Percentiles rank a stretch among this genome's conserved stretches.
Evolutionary conservation across 1,140 invertebrate genomes (phyloP).

Genomic region (Lordiphosa mommai): DNA sequence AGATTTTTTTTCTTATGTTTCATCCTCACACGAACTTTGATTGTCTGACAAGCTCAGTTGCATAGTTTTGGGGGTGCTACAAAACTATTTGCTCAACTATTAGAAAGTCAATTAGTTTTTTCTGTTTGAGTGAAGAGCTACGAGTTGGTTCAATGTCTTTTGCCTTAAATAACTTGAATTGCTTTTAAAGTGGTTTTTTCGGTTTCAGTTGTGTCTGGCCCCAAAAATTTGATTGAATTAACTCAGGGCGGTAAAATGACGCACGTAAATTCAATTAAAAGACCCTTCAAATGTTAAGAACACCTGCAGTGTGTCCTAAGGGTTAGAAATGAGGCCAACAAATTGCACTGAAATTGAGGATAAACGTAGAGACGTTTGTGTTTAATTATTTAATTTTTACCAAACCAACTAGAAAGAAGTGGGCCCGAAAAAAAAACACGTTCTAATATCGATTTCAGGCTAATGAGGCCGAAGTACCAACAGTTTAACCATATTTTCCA

Average conservation of each 20-base stretch:
- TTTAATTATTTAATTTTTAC: too few relatives aligned
- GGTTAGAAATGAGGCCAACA: too few relatives aligned
- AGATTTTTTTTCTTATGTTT: neutral
- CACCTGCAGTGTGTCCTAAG: neutral
- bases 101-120: slow-evolving; percentile 11
- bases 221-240: slow-evolving; percentile 3
- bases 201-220: neutral
- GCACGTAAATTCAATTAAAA: slow-evolving; percentile 8
- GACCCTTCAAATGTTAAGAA: neutral
- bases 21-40: slow-evolving; percentile 8
- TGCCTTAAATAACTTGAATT: slow-evolving; percentile 1
- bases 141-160: neutral
- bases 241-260: neutral
- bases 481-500: too few relatives aligned
- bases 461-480: too few relatives aligned
- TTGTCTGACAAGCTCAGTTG: slow-evolving; percentile 5
- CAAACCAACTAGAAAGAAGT: too few relatives aligned
- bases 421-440: too few relatives aligned
- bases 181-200: neutral
- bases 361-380: too few relatives aligned
- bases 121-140: neutral
- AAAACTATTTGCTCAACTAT: slow-evolving; percentile 10
- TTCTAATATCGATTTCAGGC: too few relatives aligned
- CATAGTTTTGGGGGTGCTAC: slow-evolving; percentile 5
- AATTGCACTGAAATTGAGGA: too few relatives aligned